Base-by-base conservation (phyloP, 2,113 vertebrate genomes). In the Sylvietta virens region DNA sequence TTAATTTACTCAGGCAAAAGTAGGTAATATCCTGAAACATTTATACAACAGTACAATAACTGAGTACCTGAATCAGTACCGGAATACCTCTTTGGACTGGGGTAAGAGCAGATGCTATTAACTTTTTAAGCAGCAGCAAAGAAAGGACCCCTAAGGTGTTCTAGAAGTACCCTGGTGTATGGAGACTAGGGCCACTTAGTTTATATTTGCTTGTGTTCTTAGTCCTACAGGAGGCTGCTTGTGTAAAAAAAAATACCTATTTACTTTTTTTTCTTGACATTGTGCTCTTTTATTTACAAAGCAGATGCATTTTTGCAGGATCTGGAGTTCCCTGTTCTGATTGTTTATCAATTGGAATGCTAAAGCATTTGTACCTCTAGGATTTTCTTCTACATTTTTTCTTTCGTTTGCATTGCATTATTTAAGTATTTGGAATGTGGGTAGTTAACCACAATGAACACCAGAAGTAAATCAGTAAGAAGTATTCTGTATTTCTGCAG, bases 401-500 rank as follows among this genome's bases (percentile, higher is more conserved):
- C 16, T 76, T 74, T 92, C 12, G 17, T 67, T 76, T 51, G 33
- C 45, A 45, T 74, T 81, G 40, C 7, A 19, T 84, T 94, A 48
- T 79, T 78, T 78, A 81, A 83, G 14, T 35, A 15, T 60, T 51
- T 3, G 6, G 45, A 61, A 50, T 61, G 26, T 27, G n/a, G 44
- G 14, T 28, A 54, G 45, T 78, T 73, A 66, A 24, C 56, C 31
- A 35, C 56, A 74, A 33, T 15, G 27, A 72, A 30, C 19, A 58
- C 17, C 30, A 69, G 26, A 39, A 73, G 18, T 58, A 61, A 73
- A 86, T 77, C 50, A 83, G 7, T 87, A 74, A 91, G 51, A 76
- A 20, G 3, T 69, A 71, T 79, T 95, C 33, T 97, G 73, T 98
- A 62, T 97, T 96, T 97, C 77, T 94, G 39, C 97, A 99, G 99